Evolutionary conservation across 2,797 vertebrate species (phyloP).

Genomic region (Notolepis coatsorum): DNA sequence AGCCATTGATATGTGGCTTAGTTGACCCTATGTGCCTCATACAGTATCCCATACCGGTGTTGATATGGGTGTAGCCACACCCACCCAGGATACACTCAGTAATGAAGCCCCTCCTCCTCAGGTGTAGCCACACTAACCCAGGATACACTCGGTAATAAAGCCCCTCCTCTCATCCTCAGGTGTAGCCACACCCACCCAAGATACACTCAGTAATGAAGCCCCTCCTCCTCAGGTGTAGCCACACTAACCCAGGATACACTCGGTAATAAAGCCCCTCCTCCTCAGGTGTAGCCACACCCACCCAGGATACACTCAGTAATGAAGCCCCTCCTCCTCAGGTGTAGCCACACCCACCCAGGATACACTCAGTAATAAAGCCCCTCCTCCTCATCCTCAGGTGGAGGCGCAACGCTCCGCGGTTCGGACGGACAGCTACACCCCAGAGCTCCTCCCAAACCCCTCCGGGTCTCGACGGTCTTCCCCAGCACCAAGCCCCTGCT

Average conservation of each 20-base stretch:
- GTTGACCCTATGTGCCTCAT: too few species aligned
- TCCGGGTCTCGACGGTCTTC: slow-evolving; percentile 79
- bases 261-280: neutral
- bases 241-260: slow-evolving; percentile 21
- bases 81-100: too few species aligned
- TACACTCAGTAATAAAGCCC: slow-evolving; percentile 1
- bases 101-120: too few species aligned
- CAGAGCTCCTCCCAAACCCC: slow-evolving; percentile 87
- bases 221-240: too few species aligned
- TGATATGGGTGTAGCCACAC: too few species aligned
- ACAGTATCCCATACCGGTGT: too few species aligned
- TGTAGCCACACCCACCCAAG: too few species aligned
- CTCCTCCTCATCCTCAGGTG: slow-evolving; percentile 39
- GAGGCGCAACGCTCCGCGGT: slow-evolving; percentile 77
- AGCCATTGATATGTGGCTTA: too few species aligned
- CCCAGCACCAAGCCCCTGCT: slow-evolving; percentile 46
- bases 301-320: neutral
- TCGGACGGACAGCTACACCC: slow-evolving; percentile 90
- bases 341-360: slow-evolving; percentile 6
- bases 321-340: slow-evolving; percentile 15
- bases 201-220: too few species aligned
- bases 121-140: too few species aligned
- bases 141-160: too few species aligned
- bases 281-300: slow-evolving; percentile 15
- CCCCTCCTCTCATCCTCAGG: too few species aligned